These are phyloP conservation scores for Atta colombica DNA, from an alignment of 1,140 invertebrate genomes.

Conservation along the genomic window DNA sequence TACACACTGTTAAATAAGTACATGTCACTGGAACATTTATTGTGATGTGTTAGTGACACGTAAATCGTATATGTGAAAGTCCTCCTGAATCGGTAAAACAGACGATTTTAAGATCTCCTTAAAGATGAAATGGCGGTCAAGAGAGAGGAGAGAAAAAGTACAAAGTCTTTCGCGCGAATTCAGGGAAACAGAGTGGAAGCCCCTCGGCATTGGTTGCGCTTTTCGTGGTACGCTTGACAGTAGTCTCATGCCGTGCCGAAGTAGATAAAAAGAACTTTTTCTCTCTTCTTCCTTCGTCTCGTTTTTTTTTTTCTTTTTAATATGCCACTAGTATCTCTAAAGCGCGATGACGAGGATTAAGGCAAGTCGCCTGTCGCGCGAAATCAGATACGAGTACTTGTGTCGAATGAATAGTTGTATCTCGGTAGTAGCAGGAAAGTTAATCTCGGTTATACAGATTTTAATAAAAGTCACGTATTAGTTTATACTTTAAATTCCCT, in stretches of 20 bases:
- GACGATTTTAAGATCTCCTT: too few species aligned
- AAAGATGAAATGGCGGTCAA: not conserved
- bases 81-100: too few species aligned
- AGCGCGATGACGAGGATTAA: conserved; percentile 41
- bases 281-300: conserved; percentile 22
- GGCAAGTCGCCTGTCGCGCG: conserved; percentile 61
- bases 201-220: conserved; percentile 54
- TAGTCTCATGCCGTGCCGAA: conserved; percentile 11
- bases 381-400: conserved; percentile 53
- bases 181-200: conserved; percentile 31
- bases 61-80: too few species aligned
- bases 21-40: too few species aligned
- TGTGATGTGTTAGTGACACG: too few species aligned
- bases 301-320: conserved; percentile 23
- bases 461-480: not conserved
- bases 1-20: too few species aligned
- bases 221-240: conserved; percentile 19
- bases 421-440: not conserved
- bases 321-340: conserved; percentile 24
- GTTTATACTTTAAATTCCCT: not conserved
- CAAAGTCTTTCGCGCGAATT: not conserved
- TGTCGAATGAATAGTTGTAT: not conserved
- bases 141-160: not conserved
- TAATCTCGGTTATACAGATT: conserved; percentile 5
- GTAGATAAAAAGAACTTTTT: conserved; percentile 46